Evolutionary conservation across 2,797 vertebrate genomes (phyloP), one percentile per base, ranked within the genome.

Genomic region (Fratercula arctica): DNA sequence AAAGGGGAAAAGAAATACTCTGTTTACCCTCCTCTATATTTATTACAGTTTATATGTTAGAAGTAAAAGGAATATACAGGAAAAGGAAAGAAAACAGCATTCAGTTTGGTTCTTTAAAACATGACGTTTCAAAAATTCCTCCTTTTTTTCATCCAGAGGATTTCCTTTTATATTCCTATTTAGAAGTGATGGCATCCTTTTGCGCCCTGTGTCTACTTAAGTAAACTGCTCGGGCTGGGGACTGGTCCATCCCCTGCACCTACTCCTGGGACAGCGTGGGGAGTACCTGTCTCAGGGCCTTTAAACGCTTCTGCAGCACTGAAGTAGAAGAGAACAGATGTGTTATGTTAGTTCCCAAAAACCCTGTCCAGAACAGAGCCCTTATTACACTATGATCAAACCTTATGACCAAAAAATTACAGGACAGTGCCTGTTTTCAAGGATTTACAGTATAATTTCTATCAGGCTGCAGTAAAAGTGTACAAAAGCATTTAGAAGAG

Each of bases 11-110:
- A 93, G 81, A 79, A 81, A 94, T 48, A 48, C 39, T 92, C 89
- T 96, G 68, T 87, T 89, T 93, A 92, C 83, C 88, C 57, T 93
- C 35, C 46, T 63, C 57, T 63, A 24, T 77, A 80, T 82, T 91
- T 76, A 76, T 93, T 87, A 41, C 37, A n/a, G 35, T 48, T 48
- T 57, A 15, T 73, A 73, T 57, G 48, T 75, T 85, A 80, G 35
- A 77, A 48, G 45, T 50, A 76, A 80, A 66, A 75, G 43, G 72
- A 94, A 87, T 80, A 60, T n/a, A 28, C 17, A 94, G 54, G 19
- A 68, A n/a, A 93, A 63, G 73, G 39, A 92, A 73, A 95, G 64
- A 77, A 41, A 91, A 43, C 15, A 31, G 45, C 43, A 14, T 83
- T 87, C 24, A 39, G 26, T 39, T 90, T 43, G 11, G 31, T 84